Evolutionary conservation across 2,797 vertebrate genomes (phyloP).

Genomic region (Sparus aurata): DNA sequence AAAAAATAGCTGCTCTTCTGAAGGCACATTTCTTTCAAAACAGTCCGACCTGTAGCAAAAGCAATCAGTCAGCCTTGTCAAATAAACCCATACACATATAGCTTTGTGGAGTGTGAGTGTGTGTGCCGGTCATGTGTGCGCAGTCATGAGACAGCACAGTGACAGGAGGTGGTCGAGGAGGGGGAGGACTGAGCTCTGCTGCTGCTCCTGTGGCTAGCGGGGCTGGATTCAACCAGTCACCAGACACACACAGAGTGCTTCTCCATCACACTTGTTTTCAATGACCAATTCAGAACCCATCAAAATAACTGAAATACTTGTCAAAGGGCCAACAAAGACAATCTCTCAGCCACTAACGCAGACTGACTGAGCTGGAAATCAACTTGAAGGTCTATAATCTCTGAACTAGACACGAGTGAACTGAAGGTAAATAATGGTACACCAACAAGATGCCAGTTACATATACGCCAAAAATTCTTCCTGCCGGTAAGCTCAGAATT

Average conservation of each 20-base stretch:
- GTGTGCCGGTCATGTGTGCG: slow-evolving; percentile 84
- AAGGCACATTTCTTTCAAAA: slow-evolving; percentile 18
- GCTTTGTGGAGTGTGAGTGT: slow-evolving; percentile 60
- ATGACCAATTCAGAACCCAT: slow-evolving; percentile 43
- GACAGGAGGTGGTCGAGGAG: slow-evolving; percentile 49
- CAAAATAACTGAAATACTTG: slow-evolving; percentile 69
- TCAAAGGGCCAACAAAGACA: slow-evolving; percentile 32
- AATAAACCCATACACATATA: slow-evolving; percentile 54
- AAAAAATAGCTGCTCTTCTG: neutral
- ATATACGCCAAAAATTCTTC: neutral
- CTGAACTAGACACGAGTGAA: neutral
- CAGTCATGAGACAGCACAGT: slow-evolving; percentile 85
- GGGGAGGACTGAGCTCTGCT: slow-evolving; percentile 32
- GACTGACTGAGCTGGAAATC: slow-evolving; percentile 21
- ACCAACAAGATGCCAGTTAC: neutral
- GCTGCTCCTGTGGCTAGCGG: slow-evolving; percentile 27
- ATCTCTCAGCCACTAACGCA: slow-evolving; percentile 23
- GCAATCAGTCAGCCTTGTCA: slow-evolving; percentile 36
- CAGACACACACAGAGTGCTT: slow-evolving; percentile 41
- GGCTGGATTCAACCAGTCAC: slow-evolving; percentile 50
- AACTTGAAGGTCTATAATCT: neutral
- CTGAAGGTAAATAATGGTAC: neutral
- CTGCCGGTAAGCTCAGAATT: neutral
- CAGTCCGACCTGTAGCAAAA: neutral
- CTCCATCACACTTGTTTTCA: slow-evolving; percentile 30